Percentiles rank a stretch among this genome's conserved stretches.
Conservation (phyloP, 2,797 vertebrate genomes). For the Ctenopoma kingsleyae region DNA sequence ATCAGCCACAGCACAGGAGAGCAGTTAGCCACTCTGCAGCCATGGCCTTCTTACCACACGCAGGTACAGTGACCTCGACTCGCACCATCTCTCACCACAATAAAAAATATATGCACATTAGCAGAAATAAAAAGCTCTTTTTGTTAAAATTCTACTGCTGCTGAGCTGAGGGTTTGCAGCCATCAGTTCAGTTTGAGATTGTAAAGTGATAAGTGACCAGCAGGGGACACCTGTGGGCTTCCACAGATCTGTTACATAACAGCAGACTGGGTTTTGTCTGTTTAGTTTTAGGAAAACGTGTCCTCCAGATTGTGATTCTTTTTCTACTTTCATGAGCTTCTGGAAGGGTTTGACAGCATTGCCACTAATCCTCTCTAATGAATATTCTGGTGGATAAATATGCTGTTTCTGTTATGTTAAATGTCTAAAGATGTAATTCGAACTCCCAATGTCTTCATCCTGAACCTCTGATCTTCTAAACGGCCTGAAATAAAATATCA, state of each 20-base stretch:
- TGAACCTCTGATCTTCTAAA: not conserved
- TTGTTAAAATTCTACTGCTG: not conserved
- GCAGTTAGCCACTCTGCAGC: constrained; percentile 72
- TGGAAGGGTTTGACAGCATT: constrained; percentile 20
- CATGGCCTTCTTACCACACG: constrained; percentile 79
- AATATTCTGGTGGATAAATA: constrained; percentile 20
- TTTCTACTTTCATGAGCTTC: constrained; percentile 33
- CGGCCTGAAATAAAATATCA: not conserved
- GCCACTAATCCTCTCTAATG: constrained; percentile 1
- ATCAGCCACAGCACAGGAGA: constrained; percentile 75
- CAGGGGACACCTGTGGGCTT: constrained; percentile 64
- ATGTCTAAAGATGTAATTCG: not conserved
- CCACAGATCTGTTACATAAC: constrained; percentile 57
- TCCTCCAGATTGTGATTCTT: constrained; percentile 41
- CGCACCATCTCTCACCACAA: not conserved
- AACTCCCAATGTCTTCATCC: constrained; percentile 1
- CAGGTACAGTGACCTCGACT: constrained; percentile 70
- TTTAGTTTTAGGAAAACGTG: constrained; percentile 37
- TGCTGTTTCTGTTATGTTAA: constrained; percentile 9
- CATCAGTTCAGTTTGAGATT: constrained; percentile 8
- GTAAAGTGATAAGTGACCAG: constrained; percentile 29
- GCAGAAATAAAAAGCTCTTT: not conserved
- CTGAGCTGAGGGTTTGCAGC: not conserved
- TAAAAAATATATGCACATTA: not conserved
- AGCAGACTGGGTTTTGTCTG: constrained; percentile 37